Base-by-base conservation (phyloP, 2,888 invertebrate genomes). In the Prionchulus punctatus region DNA sequence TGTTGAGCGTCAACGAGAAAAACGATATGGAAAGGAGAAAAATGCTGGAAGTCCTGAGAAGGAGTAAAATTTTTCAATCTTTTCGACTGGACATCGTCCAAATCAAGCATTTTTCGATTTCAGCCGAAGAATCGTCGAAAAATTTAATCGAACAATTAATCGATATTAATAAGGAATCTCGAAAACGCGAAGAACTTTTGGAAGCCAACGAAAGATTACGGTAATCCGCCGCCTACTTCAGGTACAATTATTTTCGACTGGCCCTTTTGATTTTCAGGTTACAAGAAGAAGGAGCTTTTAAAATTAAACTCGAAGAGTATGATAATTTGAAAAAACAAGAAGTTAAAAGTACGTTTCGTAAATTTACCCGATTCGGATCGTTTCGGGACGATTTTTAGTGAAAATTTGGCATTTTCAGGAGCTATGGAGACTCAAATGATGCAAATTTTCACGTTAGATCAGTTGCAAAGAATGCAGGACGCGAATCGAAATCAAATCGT, bases 261-360 rank as follows among this genome's bases (percentile, higher is more conserved):
- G 36, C 36, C 36, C 12, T 7, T 36, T 36, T 36, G 12, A 36
- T 12, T 60, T 60, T n/a, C 60, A 70, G 71, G 60, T 67, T 68
- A 53, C 66, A 66, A 48, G 64, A 64, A 48, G 68, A 71, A 55
- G 64, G 69, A 54, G 65, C 65, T 64, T 70, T 69, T 60, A 62
- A 63, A 12, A 70, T 71, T 4, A 59, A 66, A 51, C 67, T 67
- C 62, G 71, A 72, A 56, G 71, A 72, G 55, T 51, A 66, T 1
- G 65, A 66, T 31, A 67, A 66, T 47, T 60, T 72, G 21, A 59
- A 71, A 45, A 68, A 66, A 55, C 63, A 67, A 57, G 72, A 72
- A 62, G 66, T 71, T 21, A 63, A 71, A 26, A 61, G 72, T 72
- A 60, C 60, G 64, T 60, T 43, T 47, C 30, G 15, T 23, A 12